Conservation (phyloP, 2,888 invertebrate genomes). For the Gisinianus flammeolus region DNA sequence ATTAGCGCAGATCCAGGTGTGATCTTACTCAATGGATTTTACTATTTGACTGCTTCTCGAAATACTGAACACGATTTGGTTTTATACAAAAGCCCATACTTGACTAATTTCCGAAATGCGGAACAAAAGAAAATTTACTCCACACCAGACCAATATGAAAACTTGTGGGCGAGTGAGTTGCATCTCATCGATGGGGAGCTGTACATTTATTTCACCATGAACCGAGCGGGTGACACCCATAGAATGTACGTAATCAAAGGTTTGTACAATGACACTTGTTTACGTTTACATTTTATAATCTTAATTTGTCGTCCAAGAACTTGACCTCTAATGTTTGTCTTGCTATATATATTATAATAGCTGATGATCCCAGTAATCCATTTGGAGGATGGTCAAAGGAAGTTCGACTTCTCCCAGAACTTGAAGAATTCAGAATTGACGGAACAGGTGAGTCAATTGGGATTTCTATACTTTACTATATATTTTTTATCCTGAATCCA, state of each 20-base stretch:
- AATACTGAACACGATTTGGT: conserved; percentile 41
- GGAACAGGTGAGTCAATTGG: conserved; percentile 43
- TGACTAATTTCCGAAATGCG: conserved; percentile 43
- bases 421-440: conserved; percentile 46
- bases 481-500: background rate
- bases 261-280: too few relatives aligned
- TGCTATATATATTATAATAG: too few relatives aligned
- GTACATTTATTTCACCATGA: conserved; percentile 49
- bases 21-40: conserved; percentile 35
- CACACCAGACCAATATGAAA: conserved; percentile 33
- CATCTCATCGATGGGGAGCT: conserved; percentile 48
- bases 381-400: conserved; percentile 40
- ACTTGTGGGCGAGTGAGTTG: conserved; percentile 48
- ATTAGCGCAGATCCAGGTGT: conserved; percentile 42
- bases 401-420: conserved; percentile 38
- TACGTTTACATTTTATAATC: too few relatives aligned
- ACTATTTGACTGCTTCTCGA: conserved; percentile 41
- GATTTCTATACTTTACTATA: background rate
- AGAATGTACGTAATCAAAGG: conserved; percentile 57
- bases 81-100: conserved; percentile 34
- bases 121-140: conserved; percentile 31
- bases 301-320: too few relatives aligned
- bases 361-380: conserved; percentile 49
- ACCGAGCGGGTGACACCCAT: conserved; percentile 47
- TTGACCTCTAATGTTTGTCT: too few relatives aligned